phyloP scores from a whole-genome alignment of 2,888 invertebrate species.

The Celastrina argiolus region DNA sequence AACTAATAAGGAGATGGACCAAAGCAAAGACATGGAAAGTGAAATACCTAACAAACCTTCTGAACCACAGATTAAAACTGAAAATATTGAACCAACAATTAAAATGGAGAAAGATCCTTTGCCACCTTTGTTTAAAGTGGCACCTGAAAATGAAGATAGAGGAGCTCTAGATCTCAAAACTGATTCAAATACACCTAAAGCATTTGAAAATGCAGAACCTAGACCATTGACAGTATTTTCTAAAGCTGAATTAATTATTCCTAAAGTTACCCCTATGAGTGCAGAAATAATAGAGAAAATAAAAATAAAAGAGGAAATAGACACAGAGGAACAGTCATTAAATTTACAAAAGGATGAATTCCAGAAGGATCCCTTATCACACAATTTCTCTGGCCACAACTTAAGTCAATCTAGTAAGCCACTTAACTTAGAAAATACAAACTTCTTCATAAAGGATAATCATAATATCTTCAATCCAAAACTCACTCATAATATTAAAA shows the following conservation, averaged over 20 bases:
- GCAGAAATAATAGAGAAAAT: slow-evolving; percentile 70
- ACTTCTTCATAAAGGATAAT: slow-evolving; percentile 68
- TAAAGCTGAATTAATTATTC: slow-evolving; percentile 81
- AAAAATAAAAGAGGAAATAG: slow-evolving; percentile 74
- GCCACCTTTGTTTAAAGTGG: slow-evolving; percentile 52
- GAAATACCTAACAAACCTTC: slow-evolving; percentile 53
- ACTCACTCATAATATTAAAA: slow-evolving; percentile 63
- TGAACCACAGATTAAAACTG: slow-evolving; percentile 58
- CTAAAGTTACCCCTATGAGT: slow-evolving; percentile 77
- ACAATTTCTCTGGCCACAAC: slow-evolving; percentile 61
- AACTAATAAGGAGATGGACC: slow-evolving; percentile 64
- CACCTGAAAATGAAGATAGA: slow-evolving; percentile 61
- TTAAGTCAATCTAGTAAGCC: slow-evolving; percentile 61
- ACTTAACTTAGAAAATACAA: slow-evolving; percentile 67
- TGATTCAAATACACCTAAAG: slow-evolving; percentile 51
- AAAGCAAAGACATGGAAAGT: slow-evolving; percentile 56
- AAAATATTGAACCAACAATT: slow-evolving; percentile 52
- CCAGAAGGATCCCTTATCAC: slow-evolving; percentile 67
- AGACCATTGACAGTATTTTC: slow-evolving; percentile 59
- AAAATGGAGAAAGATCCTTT: slow-evolving; percentile 65
- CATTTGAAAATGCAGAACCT: slow-evolving; percentile 51
- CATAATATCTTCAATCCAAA: slow-evolving; percentile 65
- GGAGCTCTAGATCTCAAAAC: slow-evolving; percentile 63
- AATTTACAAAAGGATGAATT: slow-evolving; percentile 69
- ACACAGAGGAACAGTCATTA: slow-evolving; percentile 61